Evolutionary conservation across 2,113 vertebrate species (phyloP).

Genomic region (Noturus placidus): DNA sequence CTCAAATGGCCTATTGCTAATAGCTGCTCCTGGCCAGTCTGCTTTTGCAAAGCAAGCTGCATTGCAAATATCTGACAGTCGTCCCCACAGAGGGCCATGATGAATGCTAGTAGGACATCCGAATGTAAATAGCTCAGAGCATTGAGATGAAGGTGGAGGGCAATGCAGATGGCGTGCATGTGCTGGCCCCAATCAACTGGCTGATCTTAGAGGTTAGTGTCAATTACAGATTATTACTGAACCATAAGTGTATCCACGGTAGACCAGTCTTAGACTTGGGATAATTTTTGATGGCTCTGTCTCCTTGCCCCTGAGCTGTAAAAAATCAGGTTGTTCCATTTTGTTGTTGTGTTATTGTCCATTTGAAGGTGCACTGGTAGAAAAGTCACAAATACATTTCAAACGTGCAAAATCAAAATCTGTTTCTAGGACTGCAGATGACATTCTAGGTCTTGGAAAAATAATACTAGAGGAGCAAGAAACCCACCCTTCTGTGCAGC

Average conservation of each 20-base stretch:
- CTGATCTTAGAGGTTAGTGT: slow-evolving; percentile 54
- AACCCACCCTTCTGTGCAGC: slow-evolving; percentile 33
- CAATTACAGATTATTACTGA: slow-evolving; percentile 61
- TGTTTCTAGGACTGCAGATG: slow-evolving; percentile 35
- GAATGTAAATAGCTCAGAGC: slow-evolving; percentile 52
- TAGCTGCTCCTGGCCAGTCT: slow-evolving; percentile 40
- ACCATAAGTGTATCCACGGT: slow-evolving; percentile 44
- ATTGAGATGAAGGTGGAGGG: slow-evolving; percentile 30
- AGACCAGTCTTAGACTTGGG: slow-evolving; percentile 44
- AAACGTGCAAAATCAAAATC: background rate
- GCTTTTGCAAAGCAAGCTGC: slow-evolving; percentile 34
- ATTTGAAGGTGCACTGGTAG: background rate
- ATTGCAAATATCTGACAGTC: slow-evolving; percentile 25
- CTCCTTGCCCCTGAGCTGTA: slow-evolving; percentile 32
- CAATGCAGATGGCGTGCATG: slow-evolving; percentile 52
- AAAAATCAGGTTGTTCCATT: slow-evolving; percentile 29
- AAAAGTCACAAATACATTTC: background rate
- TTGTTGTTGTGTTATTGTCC: background rate
- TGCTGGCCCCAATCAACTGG: slow-evolving; percentile 51
- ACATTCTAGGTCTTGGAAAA: slow-evolving; percentile 52
- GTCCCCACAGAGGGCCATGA: slow-evolving; percentile 37
- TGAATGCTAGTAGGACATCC: slow-evolving; percentile 49
- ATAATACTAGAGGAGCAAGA: slow-evolving; percentile 39
- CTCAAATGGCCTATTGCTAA: slow-evolving; percentile 50
- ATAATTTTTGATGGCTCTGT: slow-evolving; percentile 44